Evolutionary conservation across 2,797 vertebrate species (phyloP).

Genomic region (Alectoris magna): DNA sequence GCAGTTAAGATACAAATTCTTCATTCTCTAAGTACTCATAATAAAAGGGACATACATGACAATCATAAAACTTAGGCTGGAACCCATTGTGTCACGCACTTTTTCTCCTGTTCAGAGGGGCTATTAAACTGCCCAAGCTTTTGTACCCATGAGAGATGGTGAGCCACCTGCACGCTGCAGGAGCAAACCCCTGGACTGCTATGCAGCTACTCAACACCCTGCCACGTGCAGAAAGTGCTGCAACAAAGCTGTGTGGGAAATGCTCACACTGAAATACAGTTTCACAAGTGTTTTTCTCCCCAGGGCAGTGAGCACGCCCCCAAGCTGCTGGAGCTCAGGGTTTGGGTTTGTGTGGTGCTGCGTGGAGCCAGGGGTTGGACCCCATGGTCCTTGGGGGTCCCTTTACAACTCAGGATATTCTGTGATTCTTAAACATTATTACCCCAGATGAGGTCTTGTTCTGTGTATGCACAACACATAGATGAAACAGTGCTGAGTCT

Average conservation of each 20-base stretch:
- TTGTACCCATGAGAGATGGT: neutral
- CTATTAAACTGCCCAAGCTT: neutral
- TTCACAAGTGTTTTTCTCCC: neutral
- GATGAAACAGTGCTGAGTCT: neutral
- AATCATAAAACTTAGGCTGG: rapidly evolving
- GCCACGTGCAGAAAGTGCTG: neutral
- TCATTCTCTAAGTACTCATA: neutral
- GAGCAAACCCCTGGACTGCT: neutral
- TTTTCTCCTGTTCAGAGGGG: neutral
- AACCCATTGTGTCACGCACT: neutral
- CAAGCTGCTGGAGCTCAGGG: too few relatives aligned
- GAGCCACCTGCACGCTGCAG: rapidly evolving
- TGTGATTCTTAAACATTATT: too few relatives aligned
- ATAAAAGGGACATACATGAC: neutral
- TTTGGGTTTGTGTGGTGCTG: too few relatives aligned
- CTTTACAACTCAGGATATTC: too few relatives aligned
- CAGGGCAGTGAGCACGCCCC: too few relatives aligned
- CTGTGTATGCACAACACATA: neutral
- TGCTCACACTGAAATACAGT: rapidly evolving
- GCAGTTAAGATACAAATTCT: neutral
- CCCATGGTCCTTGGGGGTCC: too few relatives aligned
- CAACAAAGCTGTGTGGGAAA: neutral
- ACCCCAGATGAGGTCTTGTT: neutral
- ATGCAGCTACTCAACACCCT: neutral
- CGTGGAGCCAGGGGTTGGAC: too few relatives aligned